Evolutionary conservation across 2,113 vertebrate genomes (phyloP), one percentile per base, ranked within the genome.

Genomic region (Cyrtonyx montezumae): DNA sequence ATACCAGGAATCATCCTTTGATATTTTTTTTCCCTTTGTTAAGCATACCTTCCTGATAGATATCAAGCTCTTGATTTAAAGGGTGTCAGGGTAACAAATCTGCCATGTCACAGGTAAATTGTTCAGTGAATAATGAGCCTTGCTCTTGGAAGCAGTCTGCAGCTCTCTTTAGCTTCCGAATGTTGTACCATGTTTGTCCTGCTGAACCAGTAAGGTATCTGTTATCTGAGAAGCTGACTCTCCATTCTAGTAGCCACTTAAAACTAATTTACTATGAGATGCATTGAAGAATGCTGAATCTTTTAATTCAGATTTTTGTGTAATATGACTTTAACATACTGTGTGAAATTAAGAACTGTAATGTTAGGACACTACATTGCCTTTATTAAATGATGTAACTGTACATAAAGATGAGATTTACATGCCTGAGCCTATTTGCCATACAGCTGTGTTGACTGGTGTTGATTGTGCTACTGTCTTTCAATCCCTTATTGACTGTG

Each of bases 401-500:
- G 93, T 91, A 78, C 92, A 75, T 56, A 96, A 85, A 93, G 56
- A 95, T 91, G 2, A 11, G 86, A 92, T 91, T 96, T 95, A 86
- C 74, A 88, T 91, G 94, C 32, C 88, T 83, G 94, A 74, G 56
- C 86, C 80, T 93, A 36, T 81, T 93, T 95, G 91, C 73, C 74
- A 61, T 94, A 66, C 94, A 91, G 69, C 94, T 95, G 91, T 90
- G 96, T 71, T 96, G 93, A 93, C 84, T 90, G 86, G 73, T 90
- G 85, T 90, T 96, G 94, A 96, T 94, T 91, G 83, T 61, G 51
- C 71, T 78, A 30, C 86, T 67, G 83, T 75, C 66, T 93, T 93
- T 95, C 92, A 96, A 16, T 90, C 83, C 59, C 14, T 88, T 95
- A 96, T 96, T 94, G 92, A 96, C 92, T 93, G 87, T 91, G 81